Evolutionary conservation across 2,113 vertebrate genomes (phyloP), one percentile per base, ranked within the genome.

Genomic region (Sinocyclocheilus maitianheensis): DNA sequence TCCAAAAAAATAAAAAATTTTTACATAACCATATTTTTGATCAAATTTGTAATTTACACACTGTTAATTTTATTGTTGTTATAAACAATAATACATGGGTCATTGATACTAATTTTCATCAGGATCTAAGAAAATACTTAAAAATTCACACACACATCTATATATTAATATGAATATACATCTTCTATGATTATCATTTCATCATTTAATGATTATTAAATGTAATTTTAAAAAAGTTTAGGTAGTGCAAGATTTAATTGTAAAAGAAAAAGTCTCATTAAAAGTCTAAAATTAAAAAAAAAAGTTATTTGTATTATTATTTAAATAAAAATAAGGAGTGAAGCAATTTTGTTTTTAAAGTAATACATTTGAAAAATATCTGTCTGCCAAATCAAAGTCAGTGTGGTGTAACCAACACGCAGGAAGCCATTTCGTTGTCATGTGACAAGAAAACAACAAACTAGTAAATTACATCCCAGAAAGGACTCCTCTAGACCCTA

Each of bases 371-470:
- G 18, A 72, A 72, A 72, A 1, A 40, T 18, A 40, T 40, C 30
- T 71, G 1, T 71, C 62, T 26, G 62, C 62, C 24, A 12, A 2
- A 30, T 16, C 69, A 72, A 40, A 40, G 34, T 11, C 34, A 74
- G 1, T 22, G 37, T 40, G 37, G 20, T 40, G 71, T 74, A 43
- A 43, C 37, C 71, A 43, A 43, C 20, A 43, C 12, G 37, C 37
- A 43, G 37, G 3, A 74, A 74, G 71, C 4, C 37, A 43, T 43
- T 43, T n/a, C n/a, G 37, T n/a, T 43, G 69, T 74, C 71, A 74
- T 43, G 12, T 75, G 72, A 75, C 72, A 75, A 48, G 40, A 74
- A 46, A 46, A 12, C 8, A 74, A 74, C 71, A 74, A 46, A 74
- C 37, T 8, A 72, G 69, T 37, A 72, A 40, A 72, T 3, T 20